Evolutionary conservation across 2,888 invertebrate species (phyloP).

Genomic region (Papilio gigon): DNA sequence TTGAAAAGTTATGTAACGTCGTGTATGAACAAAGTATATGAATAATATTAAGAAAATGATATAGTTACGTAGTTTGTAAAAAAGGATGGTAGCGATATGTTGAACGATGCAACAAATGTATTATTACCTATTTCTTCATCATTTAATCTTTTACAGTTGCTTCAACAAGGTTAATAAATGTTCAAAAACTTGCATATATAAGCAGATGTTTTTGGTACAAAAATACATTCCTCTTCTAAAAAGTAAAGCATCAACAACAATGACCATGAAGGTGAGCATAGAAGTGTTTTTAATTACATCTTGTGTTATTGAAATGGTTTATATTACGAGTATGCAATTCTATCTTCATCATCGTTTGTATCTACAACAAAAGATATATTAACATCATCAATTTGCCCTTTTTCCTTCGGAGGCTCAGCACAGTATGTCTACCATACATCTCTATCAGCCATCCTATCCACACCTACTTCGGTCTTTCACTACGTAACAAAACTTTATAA

Average conservation of each 20-base stretch:
- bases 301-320: background rate
- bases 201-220: slow-evolving; percentile 55
- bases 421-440: no score
- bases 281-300: background rate
- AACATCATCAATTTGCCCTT: no score
- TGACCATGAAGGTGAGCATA: slow-evolving; percentile 42
- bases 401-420: no score
- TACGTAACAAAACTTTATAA: no score
- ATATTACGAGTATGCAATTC: no score
- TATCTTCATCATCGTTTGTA: no score
- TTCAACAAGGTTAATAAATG: slow-evolving; percentile 29
- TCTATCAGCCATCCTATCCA: no score
- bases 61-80: background rate
- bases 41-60: background rate
- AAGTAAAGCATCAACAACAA: slow-evolving; percentile 41
- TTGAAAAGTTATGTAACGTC: background rate
- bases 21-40: background rate
- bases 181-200: slow-evolving; percentile 57
- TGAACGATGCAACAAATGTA: slow-evolving; percentile 1
- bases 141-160: slow-evolving; percentile 9
- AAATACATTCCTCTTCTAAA: slow-evolving; percentile 57
- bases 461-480: no score
- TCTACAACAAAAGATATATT: background rate
- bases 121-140: slow-evolving; percentile 12
- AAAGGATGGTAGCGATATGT: background rate